A percentile compares a stretch with the other conserved stretches of the same genome.
Evolutionary conservation across 2,113 vertebrate genomes (phyloP).

Genomic region (Paradisaea rubra): DNA sequence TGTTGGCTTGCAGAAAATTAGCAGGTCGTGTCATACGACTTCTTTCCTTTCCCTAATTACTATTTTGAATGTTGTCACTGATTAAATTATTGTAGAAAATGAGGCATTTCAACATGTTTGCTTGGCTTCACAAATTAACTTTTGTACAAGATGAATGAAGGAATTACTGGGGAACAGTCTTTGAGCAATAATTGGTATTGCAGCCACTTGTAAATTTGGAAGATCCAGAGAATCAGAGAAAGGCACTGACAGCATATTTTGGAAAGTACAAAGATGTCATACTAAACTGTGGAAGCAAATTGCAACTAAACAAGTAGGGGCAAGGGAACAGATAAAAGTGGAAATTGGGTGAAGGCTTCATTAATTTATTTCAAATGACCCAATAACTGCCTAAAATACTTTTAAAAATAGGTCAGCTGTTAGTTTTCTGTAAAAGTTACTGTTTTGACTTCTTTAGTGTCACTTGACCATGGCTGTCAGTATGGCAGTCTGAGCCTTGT

Average conservation of each 20-base stretch:
- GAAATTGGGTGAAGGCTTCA: background rate
- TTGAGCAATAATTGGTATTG: background rate
- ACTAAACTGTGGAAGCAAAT: background rate
- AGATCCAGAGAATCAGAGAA: background rate
- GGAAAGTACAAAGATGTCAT: background rate
- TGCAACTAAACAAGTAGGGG: background rate
- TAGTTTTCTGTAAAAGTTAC: background rate
- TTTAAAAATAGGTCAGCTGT: background rate
- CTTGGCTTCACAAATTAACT: background rate
- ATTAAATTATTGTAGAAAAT: background rate
- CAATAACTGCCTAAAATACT: background rate
- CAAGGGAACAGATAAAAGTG: background rate
- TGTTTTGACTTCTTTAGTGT: background rate
- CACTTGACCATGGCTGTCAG: background rate
- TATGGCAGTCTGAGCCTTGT: background rate
- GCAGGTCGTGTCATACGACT: background rate
- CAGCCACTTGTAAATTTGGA: background rate
- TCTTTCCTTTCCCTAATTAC: background rate
- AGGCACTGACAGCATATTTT: background rate
- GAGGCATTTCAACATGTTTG: background rate
- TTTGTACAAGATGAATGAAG: background rate
- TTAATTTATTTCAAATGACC: background rate
- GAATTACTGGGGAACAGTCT: background rate
- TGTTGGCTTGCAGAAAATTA: background rate
- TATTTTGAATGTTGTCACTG: background rate